Conservation (phyloP, 1,140 invertebrate species). For the Drosophila bocki region DNA sequence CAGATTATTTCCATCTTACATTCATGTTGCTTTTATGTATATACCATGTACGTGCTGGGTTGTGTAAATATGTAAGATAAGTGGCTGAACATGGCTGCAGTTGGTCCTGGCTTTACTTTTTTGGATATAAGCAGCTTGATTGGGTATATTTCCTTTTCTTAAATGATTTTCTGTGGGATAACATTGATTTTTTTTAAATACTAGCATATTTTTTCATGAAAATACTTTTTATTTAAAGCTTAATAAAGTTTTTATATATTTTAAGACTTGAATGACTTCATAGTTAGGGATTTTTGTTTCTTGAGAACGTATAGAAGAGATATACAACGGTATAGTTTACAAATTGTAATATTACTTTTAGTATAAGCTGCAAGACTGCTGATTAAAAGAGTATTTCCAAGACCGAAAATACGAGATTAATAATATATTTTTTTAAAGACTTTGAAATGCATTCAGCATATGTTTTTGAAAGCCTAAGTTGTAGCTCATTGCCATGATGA, state of each 20-base stretch:
- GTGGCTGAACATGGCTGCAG: slow-evolving; percentile 13
- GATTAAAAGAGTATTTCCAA: background rate
- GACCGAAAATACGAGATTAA: background rate
- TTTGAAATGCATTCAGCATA: background rate
- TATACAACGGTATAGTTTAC: too few relatives aligned
- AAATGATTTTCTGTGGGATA: background rate
- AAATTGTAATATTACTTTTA: background rate
- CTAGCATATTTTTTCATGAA: background rate
- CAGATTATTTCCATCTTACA: background rate
- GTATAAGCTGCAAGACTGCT: background rate
- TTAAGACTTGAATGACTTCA: too few relatives aligned
- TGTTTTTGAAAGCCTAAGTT: slow-evolving; percentile 20
- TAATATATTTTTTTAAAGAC: background rate
- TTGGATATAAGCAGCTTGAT: background rate
- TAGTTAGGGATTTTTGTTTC: background rate
- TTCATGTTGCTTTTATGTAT: slow-evolving; percentile 29
- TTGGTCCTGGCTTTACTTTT: slow-evolving; percentile 4
- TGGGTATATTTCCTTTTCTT: too few relatives aligned
- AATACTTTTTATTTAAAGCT: too few relatives aligned
- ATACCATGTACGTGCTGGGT: slow-evolving; percentile 15
- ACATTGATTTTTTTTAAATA: background rate
- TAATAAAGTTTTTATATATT: background rate
- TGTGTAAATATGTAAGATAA: slow-evolving; percentile 28
- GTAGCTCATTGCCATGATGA: slow-evolving; percentile 42
- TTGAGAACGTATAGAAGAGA: background rate